Conservation (phyloP, 2,113 vertebrate genomes). For the Archocentrus centrarchus region DNA sequence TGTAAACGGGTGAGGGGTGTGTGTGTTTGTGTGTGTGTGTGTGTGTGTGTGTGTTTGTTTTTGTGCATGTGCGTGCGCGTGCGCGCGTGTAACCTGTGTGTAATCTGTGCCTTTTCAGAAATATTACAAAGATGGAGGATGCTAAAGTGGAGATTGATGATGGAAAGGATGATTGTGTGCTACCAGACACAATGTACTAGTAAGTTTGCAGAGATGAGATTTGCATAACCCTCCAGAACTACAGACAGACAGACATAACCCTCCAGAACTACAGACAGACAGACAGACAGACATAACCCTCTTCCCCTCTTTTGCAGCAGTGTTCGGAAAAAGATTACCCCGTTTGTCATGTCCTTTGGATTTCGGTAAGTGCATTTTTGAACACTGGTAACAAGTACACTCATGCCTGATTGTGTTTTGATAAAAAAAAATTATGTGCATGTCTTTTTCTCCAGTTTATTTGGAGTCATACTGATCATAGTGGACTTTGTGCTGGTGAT, state of each 20-base stretch:
- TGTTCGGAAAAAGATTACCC: conserved; percentile 79
- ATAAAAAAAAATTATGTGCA: background rate
- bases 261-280: background rate
- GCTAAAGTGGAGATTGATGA: conserved; percentile 87
- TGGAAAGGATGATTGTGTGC: conserved; percentile 77
- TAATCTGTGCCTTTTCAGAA: conserved; percentile 1
- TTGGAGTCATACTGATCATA: conserved; percentile 89
- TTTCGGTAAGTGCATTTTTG: conserved; percentile 87
- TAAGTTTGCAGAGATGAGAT: conserved; percentile 71
- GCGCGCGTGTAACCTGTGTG: no score
- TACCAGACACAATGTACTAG: conserved; percentile 80
- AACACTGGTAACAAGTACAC: background rate
- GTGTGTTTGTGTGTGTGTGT: no score
- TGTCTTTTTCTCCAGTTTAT: conserved; percentile 80
- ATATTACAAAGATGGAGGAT: conserved; percentile 77
- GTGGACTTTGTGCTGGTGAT: conserved; percentile 87
- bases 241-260: background rate
- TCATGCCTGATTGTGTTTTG: background rate
- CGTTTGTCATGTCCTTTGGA: conserved; percentile 88
- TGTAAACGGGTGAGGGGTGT: conserved; percentile 80
- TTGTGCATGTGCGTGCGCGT: no score
- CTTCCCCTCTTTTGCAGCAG: conserved; percentile 59
- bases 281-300: background rate
- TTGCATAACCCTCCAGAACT: background rate
- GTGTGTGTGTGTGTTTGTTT: no score